A percentile compares a stretch with the other conserved stretches of the same genome.
Evolutionary conservation across 1,140 invertebrate species (phyloP).

Genomic region (Lithobius niger): DNA sequence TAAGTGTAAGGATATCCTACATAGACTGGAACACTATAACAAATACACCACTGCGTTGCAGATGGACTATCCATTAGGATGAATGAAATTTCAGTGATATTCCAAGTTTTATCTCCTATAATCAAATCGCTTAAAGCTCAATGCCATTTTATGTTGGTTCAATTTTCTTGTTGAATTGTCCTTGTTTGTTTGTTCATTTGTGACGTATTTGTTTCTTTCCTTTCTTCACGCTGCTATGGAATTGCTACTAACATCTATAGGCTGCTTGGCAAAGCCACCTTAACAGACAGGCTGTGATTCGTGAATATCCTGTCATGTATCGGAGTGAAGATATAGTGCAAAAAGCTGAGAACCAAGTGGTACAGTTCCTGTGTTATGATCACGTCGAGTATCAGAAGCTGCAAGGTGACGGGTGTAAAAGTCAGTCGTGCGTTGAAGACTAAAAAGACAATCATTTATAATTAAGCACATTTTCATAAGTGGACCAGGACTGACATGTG

Average conservation of each 20-base stretch:
- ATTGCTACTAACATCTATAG: background rate
- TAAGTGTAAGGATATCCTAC: too few species aligned
- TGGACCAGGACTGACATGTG: too few species aligned
- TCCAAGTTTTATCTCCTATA: background rate
- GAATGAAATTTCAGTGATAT: background rate
- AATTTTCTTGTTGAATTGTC: background rate
- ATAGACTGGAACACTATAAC: too few species aligned
- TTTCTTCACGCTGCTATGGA: background rate
- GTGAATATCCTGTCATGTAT: constrained; percentile 13
- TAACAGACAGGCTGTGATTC: constrained; percentile 6
- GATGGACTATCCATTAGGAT: background rate
- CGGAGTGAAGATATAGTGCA: constrained; percentile 1
- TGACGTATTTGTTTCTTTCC: background rate
- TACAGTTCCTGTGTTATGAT: constrained; percentile 10
- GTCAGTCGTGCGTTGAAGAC: constrained; percentile 10
- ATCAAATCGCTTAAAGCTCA: background rate
- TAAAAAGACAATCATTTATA: too few species aligned
- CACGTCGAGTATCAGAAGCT: constrained; percentile 9
- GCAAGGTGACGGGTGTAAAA: constrained; percentile 8
- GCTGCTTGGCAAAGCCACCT: constrained; percentile 6
- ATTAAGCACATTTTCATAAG: too few species aligned
- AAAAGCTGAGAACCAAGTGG: constrained; percentile 3
- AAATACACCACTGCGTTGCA: too few species aligned
- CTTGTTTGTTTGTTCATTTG: background rate
- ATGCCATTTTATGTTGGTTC: background rate